A percentile compares a stretch with the other conserved stretches of the same genome.
These are phyloP conservation scores for Python bivittatus DNA, from an alignment of 2,113 vertebrate species.

Conservation along the genomic window DNA sequence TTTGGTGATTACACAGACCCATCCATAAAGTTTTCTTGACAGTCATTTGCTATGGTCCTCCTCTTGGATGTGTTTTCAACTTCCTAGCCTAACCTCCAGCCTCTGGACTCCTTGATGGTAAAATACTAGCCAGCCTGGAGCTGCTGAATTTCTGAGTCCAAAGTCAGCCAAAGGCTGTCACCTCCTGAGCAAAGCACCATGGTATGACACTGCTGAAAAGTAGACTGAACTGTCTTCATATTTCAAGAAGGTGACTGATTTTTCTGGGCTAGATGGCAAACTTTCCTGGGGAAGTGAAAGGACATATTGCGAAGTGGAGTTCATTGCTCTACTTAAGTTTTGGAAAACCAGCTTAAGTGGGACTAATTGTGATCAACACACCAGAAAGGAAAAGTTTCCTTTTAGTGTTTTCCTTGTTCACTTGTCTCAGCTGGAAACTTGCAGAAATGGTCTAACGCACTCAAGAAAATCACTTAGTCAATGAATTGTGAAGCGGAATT, in stretches of 20 bases:
- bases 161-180: neutral
- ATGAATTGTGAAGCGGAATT: neutral
- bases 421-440: conserved; percentile 5
- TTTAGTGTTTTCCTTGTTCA: conserved; percentile 35
- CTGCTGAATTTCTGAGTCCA: neutral
- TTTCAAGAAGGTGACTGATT: neutral
- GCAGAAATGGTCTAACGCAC: conserved; percentile 16
- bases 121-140: neutral
- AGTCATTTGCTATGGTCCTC: neutral
- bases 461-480: neutral
- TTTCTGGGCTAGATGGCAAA: neutral
- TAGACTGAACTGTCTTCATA: neutral
- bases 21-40: too few relatives aligned
- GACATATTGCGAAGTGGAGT: neutral
- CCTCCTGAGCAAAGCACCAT: neutral
- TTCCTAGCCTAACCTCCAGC: neutral
- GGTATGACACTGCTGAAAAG: neutral
- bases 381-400: neutral
- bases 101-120: neutral
- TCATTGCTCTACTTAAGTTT: neutral
- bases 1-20: too few relatives aligned
- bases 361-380: conserved; percentile 15
- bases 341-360: conserved; percentile 1
- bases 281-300: neutral
- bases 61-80: neutral